Conservation (phyloP, 2,888 invertebrate species). For the Girardia tigrina region DNA sequence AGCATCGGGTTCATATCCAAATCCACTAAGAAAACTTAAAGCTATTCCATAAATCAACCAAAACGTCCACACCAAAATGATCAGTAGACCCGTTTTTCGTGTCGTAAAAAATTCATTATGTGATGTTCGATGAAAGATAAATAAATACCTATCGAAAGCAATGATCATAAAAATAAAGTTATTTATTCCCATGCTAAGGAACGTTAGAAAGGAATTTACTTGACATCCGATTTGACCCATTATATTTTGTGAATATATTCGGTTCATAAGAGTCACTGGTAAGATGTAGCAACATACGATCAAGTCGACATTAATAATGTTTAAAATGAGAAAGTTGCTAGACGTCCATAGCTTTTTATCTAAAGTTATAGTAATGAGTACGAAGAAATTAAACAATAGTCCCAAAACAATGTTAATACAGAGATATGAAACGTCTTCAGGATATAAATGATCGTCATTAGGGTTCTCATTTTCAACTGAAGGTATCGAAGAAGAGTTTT, state of each 20-base stretch:
- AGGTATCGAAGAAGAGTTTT: no score
- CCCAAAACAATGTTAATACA: neutral
- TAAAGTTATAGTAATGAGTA: neutral
- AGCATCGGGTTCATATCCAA: conserved; percentile 29
- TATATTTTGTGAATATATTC: conserved; percentile 26
- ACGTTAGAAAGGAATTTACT: conserved; percentile 29
- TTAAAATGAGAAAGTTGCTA: conserved; percentile 25
- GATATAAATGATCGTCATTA: neutral
- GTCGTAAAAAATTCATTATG: conserved; percentile 1
- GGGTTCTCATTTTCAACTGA: no score
- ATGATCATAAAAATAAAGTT: conserved; percentile 36
- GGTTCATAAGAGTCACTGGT: conserved; percentile 23
- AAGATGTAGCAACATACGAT: conserved; percentile 32
- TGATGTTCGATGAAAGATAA: neutral
- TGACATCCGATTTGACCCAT: neutral
- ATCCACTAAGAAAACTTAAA: conserved; percentile 2
- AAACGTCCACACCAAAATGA: conserved; percentile 4
- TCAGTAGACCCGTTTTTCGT: neutral
- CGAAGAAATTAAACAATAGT: conserved; percentile 18
- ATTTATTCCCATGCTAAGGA: conserved; percentile 30
- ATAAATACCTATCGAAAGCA: conserved; percentile 31
- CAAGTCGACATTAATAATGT: conserved; percentile 25
- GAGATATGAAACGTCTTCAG: conserved; percentile 19
- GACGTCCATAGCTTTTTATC: neutral
- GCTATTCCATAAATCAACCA: conserved; percentile 24